These are phyloP conservation scores for Diceros bicornis DNA, from an alignment of 2,797 vertebrate genomes.

Conservation along the genomic window DNA sequence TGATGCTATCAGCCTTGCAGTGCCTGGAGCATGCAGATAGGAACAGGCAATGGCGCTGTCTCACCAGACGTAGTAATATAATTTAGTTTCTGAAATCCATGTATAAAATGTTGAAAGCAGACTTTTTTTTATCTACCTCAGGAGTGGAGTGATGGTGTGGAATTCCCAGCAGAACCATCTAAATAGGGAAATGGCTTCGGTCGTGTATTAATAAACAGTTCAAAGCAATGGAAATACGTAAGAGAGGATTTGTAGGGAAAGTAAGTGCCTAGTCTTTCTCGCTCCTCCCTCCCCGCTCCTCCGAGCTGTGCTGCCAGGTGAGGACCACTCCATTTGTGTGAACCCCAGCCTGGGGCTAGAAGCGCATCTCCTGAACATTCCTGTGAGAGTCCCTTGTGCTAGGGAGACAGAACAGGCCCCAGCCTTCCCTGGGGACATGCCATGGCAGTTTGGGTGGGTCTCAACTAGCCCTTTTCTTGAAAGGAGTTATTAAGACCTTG, in stretches of 20 bases:
- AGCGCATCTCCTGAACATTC: neutral
- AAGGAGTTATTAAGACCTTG: conserved; percentile 10
- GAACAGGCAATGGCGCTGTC: conserved; percentile 72
- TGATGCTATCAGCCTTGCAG: conserved; percentile 81
- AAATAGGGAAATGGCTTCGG: conserved; percentile 79
- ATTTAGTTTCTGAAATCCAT: conserved; percentile 86
- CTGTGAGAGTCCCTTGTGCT: neutral
- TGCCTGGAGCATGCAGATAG: conserved; percentile 81
- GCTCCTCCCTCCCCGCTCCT: neutral
- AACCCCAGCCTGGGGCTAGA: neutral
- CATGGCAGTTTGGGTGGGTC: neutral
- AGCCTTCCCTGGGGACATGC: neutral
- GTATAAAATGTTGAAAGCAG: conserved; percentile 83
- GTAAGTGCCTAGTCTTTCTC: conserved; percentile 33
- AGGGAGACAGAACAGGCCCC: neutral
- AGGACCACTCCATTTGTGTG: neutral
- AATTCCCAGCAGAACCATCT: conserved; percentile 81
- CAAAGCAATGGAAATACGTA: conserved; percentile 70
- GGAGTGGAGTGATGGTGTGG: conserved; percentile 1
- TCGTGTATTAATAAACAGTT: conserved; percentile 82
- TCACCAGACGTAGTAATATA: conserved; percentile 82
- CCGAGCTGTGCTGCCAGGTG: conserved; percentile 44
- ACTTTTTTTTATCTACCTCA: conserved; percentile 79
- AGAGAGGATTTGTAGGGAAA: conserved; percentile 61
- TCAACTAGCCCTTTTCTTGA: neutral